Base-by-base conservation (phyloP, 2,797 vertebrate species). In the Gallinago stenura region DNA sequence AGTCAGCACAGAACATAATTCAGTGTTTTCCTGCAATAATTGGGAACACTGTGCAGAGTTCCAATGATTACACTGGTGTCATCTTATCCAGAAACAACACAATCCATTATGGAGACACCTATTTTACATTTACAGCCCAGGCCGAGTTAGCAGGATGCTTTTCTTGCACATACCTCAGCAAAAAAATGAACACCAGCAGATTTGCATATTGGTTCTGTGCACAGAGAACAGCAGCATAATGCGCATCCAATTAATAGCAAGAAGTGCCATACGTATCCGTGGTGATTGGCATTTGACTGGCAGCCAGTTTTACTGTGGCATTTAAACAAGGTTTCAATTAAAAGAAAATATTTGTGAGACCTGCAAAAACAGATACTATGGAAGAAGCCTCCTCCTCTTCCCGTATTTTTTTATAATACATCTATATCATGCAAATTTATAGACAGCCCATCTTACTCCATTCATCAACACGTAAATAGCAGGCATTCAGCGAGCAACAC, bases 261-360 rank as follows among this genome's bases (percentile, higher is more conserved):
- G 62, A 81, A 87, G 93, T 91, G 96, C 94, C 97, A 94, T 16
- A 51, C 87, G 4, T 45, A 39, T 89, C 83, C 41, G 86, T 56
- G 39, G 83, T 81, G 96, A 97, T 5, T 95, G 96, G 94, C 97
- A 57, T 65, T 90, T 95, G 97, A 97, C 90, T 96, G 96, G 96
- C 96, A 96, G 95, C 72, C 83, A 88, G 66, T 72, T 81, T 79
- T 83, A 69, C 90, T 35, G 48, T 95, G 94, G 91, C 94, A 97
- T 96, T 97, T 97, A 93, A 97, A 95, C 82, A 94, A 91, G 79
- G 87, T 48, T 96, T 87, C 92, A 94, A 96, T 90, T 87, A 92
- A 93, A 95, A 58, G 80, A 91, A 96, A 95, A 75, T 94, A 96
- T 90, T 89, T 94, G 92, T 86, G 93, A 95, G 92, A 80, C 75